Percentiles rank a stretch among this genome's conserved stretches.
Conservation (phyloP, 2,888 invertebrate species). For the Atrina japonica region DNA sequence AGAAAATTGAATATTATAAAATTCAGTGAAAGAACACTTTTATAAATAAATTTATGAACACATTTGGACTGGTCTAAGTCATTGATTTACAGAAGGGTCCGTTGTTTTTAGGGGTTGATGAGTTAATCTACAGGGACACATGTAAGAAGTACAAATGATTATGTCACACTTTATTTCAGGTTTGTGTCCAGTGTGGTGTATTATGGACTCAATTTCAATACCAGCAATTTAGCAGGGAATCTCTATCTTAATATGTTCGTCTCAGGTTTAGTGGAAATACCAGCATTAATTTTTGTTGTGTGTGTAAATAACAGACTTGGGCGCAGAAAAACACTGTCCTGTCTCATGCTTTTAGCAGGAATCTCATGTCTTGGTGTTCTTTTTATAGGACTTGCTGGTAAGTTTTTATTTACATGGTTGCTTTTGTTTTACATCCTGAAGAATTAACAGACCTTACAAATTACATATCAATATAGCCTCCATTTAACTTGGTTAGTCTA, state of each 20-base stretch:
- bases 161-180: constrained; percentile 58
- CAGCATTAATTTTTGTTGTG: constrained; percentile 75
- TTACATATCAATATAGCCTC: not conserved
- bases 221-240: constrained; percentile 73
- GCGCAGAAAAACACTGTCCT: constrained; percentile 68
- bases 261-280: constrained; percentile 77
- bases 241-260: constrained; percentile 76
- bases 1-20: too few species aligned
- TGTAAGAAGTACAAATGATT: not conserved
- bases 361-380: constrained; percentile 72
- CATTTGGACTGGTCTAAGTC: too few species aligned
- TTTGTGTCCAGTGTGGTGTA: constrained; percentile 77
- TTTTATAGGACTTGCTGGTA: constrained; percentile 70
- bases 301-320: constrained; percentile 74
- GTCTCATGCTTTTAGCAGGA: constrained; percentile 70
- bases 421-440: too few species aligned
- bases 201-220: constrained; percentile 76
- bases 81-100: too few species aligned
- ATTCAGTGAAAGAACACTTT: too few species aligned
- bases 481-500: constrained; percentile 3
- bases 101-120: constrained; percentile 9
- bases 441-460: not conserved
- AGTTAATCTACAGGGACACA: not conserved
- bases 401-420: too few species aligned
- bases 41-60: too few species aligned